Base-by-base conservation (phyloP, 2,113 vertebrate species). In the Parus major region DNA sequence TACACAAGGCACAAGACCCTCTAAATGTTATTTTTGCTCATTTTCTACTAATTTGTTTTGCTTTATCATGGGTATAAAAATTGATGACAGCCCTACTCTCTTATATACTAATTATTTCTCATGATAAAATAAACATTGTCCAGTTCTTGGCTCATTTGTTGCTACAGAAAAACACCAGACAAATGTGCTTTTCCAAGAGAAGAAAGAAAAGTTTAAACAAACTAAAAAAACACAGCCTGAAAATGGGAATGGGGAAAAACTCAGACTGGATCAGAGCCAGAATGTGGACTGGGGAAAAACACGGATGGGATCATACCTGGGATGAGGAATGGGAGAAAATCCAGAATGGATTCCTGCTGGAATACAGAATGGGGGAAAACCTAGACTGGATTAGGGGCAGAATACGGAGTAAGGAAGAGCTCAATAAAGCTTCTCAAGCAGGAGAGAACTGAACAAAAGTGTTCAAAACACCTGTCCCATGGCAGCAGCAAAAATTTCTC, bases 381-480 rank as follows among this genome's bases (percentile, higher is more conserved):
- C 20, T 3, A 4, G 46, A 16, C 16, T 69, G 7, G 29, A n/a
- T 29, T 42, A 3, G 3, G 17, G 27, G 11, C 13, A 36, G 39
- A 17, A 44, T 14, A 41, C 0, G 0, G 23, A 20, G 33, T 3
- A 6, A 15, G 20, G 12, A 46, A 33, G 53, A 72, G 29, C 46
- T 87, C 49, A 22, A 16, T 29, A 33, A 50, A 76, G 47, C 66
- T 15, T 44, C 35, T 85, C 46, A 55, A 80, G 36, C 2, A 0
- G 22, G 39, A 36, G 25, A 50, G 59, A 91, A 44, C 5, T 15
- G 36, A 14, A 42, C 16, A 31, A 25, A 79, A 70, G 18, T 12
- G 23, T 39, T 56, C 10, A 20, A 53, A 82, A 41, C 47, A 6
- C 31, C 47, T 10, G 7, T 57, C 36, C 36, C 39, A 57, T 2